Evolutionary conservation across 2,797 vertebrate species (phyloP).

Genomic region (Xiphophorus birchmanni): DNA sequence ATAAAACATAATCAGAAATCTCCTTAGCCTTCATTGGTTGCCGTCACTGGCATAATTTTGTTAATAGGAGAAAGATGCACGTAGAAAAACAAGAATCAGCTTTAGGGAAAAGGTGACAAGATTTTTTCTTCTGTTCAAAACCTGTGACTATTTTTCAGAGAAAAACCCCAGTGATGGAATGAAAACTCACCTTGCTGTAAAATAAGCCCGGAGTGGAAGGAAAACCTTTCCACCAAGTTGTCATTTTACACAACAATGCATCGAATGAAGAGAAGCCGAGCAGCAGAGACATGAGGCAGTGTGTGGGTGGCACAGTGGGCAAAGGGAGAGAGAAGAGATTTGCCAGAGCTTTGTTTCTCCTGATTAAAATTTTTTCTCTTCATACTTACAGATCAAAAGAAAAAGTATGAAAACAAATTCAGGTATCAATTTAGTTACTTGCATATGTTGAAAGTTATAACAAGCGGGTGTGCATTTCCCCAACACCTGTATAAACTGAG

Average conservation of each 20-base stretch:
- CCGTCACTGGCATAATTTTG: not conserved
- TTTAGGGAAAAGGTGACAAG: not conserved
- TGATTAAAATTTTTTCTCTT: slow-evolving; percentile 19
- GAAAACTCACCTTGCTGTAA: slow-evolving; percentile 26
- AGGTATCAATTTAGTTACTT: slow-evolving; percentile 21
- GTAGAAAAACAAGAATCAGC: not conserved
- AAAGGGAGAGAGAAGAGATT: slow-evolving; percentile 48
- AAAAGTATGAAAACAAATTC: slow-evolving; percentile 7
- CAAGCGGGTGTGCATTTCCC: not conserved
- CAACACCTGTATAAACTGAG: not conserved
- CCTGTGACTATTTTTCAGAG: not conserved
- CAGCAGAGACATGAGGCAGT: slow-evolving; percentile 45
- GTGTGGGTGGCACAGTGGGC: slow-evolving; percentile 64
- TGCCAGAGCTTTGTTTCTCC: slow-evolving; percentile 38
- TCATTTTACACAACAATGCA: slow-evolving; percentile 62
- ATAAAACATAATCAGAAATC: not conserved
- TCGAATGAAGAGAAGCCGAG: slow-evolving; percentile 52
- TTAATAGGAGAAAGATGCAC: not conserved
- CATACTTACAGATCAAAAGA: slow-evolving; percentile 1
- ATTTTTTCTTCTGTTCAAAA: not conserved
- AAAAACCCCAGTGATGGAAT: slow-evolving; percentile 9
- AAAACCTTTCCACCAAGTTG: slow-evolving; percentile 48
- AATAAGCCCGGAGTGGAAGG: slow-evolving; percentile 37
- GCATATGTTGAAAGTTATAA: slow-evolving; percentile 5
- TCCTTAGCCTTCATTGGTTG: not conserved